Evolutionary conservation across 2,113 vertebrate genomes (phyloP).

Genomic region (Caranx melampygus): DNA sequence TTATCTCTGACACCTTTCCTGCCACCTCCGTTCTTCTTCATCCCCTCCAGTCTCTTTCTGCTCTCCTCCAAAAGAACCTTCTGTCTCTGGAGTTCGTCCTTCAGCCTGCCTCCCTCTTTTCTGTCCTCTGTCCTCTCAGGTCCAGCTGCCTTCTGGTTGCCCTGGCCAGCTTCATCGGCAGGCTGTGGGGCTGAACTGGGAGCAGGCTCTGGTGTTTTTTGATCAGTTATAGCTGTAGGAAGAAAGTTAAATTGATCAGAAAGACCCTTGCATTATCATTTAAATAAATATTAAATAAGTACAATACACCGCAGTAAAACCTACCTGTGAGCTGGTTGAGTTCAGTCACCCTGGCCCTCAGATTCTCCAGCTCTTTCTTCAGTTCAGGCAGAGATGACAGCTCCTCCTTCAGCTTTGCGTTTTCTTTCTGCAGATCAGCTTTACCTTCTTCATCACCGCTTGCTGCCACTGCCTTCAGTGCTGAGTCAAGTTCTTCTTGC

Average conservation of each 20-base stretch:
- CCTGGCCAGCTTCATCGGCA: slow-evolving; percentile 36
- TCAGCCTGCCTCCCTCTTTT: slow-evolving; percentile 47
- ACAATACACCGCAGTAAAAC: background rate
- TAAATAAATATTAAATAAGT: slow-evolving; percentile 1
- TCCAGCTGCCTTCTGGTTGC: slow-evolving; percentile 34
- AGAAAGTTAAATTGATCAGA: background rate
- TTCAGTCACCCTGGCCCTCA: slow-evolving; percentile 78
- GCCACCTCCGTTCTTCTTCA: slow-evolving; percentile 73
- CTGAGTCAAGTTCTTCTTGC: slow-evolving; percentile 75
- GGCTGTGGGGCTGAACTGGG: slow-evolving; percentile 44
- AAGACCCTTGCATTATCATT: background rate
- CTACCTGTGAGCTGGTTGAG: slow-evolving; percentile 80
- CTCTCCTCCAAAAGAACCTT: slow-evolving; percentile 80
- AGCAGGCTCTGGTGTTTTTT: slow-evolving; percentile 31
- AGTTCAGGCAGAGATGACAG: slow-evolving; percentile 77
- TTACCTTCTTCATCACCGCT: slow-evolving; percentile 48
- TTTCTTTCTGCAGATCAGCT: slow-evolving; percentile 75
- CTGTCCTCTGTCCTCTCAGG: slow-evolving; percentile 43
- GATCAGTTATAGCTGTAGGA: slow-evolving; percentile 57
- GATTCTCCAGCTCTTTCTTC: slow-evolving; percentile 79
- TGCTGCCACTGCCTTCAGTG: slow-evolving; percentile 63
- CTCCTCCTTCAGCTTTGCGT: slow-evolving; percentile 74
- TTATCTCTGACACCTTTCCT: slow-evolving; percentile 73
- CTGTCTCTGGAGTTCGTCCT: slow-evolving; percentile 78
- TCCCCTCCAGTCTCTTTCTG: slow-evolving; percentile 77